Base-by-base conservation (phyloP, 1,140 invertebrate species). In the Ceratosolen solmsi region DNA sequence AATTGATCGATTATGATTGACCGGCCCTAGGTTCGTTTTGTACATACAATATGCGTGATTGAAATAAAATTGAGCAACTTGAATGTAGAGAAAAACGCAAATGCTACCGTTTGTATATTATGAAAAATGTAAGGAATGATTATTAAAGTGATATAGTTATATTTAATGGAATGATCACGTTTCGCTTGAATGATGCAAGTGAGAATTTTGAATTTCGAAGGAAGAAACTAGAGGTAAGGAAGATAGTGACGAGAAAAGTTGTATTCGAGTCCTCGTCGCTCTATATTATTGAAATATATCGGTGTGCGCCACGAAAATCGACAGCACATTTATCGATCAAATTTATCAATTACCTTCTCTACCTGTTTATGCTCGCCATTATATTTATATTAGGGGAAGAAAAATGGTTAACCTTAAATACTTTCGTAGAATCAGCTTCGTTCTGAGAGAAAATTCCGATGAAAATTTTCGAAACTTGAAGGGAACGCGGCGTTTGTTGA, bases 11-110 rank as follows among this genome's bases (percentile, higher is more conserved):
- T 71, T 30, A 30, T 49, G 2, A 71, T 17, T 71, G 70, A 20
- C 4, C 41, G 38, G 70, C 41, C 33, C 41, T 54, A 74, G 5
- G 56, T 56, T 74, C 20, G 1, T 56, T 74, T 74, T 74, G 72
- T 74, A 74, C 72, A 74, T 74, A 70, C 20, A 22, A 74, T 56
- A 36, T 56, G 17, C 51, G 72, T 30, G 49, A 25, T 46, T 71
- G 25, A 33, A 30, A 65, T 11, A 68, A 38, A 36, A n/a, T 38
- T 1, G 8, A 38, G 36, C 30, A 63, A 15, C 11, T n/a, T 63
- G 30, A 63, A 33, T 46, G 33, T 36, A 9, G 33, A 38, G 33
- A 2, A 17, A 71, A 30, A 0, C 41, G 22, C 27, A 71, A 46
- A 46, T 71, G 15, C 38, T 71, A 49, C n/a, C 13, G 25, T 30